These are phyloP conservation scores for Bradypodion ventrale DNA, from an alignment of 2,797 vertebrate genomes.

Conservation along the genomic window DNA sequence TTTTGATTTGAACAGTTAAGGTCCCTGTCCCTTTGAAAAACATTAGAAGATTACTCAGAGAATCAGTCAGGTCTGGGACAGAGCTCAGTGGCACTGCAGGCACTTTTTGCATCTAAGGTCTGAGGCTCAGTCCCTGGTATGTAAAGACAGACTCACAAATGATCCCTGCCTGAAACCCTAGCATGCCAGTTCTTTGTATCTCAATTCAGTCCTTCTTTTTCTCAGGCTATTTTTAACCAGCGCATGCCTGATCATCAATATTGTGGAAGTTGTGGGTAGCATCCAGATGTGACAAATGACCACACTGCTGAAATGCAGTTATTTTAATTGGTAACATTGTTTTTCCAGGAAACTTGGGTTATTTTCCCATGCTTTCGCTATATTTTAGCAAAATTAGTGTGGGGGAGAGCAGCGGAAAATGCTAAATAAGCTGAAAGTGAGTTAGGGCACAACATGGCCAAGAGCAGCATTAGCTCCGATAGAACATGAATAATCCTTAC, in stretches of 20 bases:
- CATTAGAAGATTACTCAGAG: no score
- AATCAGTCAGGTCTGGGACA: no score
- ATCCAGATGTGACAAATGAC: slow-evolving; percentile 14
- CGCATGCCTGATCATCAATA: slow-evolving; percentile 12
- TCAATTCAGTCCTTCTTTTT: slow-evolving; percentile 22
- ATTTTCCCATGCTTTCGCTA: background rate
- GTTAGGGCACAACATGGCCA: background rate
- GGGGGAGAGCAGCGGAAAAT: background rate
- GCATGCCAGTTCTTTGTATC: background rate
- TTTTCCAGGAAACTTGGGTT: slow-evolving; percentile 18
- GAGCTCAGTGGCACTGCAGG: background rate
- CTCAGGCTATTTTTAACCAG: slow-evolving; percentile 2
- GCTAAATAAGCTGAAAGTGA: background rate
- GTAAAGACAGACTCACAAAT: background rate
- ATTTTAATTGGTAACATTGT: background rate
- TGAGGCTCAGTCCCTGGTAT: background rate
- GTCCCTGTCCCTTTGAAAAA: no score
- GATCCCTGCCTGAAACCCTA: background rate
- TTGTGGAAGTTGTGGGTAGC: background rate
- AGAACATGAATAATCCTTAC: background rate
- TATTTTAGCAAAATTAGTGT: background rate
- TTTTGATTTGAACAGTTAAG: no score
- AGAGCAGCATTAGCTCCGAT: background rate
- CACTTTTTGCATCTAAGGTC: no score
- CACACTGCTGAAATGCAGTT: slow-evolving; percentile 21